Conservation (phyloP, 92 coral and sea anemone species). For the Chrysogorgia sp. region DNA sequence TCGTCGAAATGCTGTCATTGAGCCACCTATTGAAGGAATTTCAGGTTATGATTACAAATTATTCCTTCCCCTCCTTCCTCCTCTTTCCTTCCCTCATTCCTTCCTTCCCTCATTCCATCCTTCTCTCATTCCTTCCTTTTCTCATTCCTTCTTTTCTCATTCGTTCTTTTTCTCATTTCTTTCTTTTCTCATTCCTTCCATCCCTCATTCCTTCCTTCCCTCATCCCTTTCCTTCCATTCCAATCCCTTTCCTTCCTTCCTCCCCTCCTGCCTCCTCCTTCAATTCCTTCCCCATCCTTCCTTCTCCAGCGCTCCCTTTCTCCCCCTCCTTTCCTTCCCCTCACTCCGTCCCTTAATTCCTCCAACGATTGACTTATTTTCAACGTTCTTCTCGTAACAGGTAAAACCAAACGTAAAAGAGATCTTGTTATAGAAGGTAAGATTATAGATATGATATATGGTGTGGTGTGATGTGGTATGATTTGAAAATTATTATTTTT, state of each 20-base stretch:
- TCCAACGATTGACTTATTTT: neutral
- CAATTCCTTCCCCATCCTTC: neutral
- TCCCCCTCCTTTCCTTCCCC: neutral
- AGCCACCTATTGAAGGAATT: constrained; percentile 22
- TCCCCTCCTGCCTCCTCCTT: neutral
- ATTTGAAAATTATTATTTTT: neutral
- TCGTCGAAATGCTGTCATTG: constrained; percentile 41
- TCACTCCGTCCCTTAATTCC: neutral
- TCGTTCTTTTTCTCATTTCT: too few species aligned
- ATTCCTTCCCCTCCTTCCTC: neutral
- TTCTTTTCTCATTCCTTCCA: neutral
- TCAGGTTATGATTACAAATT: constrained; percentile 13
- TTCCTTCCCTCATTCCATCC: neutral
- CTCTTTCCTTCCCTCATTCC: too few species aligned
- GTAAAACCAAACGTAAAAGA: constrained; percentile 32
- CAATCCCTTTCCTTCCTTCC: neutral
- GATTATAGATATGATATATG: too few species aligned
- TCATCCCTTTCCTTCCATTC: neutral
- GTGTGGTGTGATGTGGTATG: too few species aligned
- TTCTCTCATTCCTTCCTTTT: neutral
- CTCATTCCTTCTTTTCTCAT: neutral
- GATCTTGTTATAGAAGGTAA: constrained; percentile 39
- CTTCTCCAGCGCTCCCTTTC: neutral
- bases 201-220: neutral
- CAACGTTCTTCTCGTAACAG: constrained; percentile 10